These are phyloP conservation scores for Calyptomena viridis DNA, from an alignment of 2,113 vertebrate species.

Conservation along the genomic window DNA sequence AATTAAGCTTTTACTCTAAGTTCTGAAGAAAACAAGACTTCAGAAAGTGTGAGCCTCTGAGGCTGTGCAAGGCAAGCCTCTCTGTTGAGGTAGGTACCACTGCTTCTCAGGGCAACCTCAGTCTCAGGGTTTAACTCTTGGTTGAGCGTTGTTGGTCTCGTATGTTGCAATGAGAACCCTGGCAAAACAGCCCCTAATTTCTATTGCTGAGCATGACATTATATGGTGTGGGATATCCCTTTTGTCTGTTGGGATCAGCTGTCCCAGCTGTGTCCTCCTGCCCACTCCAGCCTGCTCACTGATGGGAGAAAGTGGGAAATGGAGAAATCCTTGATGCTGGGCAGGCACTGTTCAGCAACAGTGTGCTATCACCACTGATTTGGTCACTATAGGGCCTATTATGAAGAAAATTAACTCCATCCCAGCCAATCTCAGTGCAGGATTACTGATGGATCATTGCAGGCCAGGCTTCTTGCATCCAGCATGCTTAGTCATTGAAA, in stretches of 20 bases:
- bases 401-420: background rate
- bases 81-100: fast-evolving
- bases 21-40: background rate
- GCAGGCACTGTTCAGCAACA: background rate
- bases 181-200: background rate
- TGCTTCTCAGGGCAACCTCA: background rate
- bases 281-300: background rate
- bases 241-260: background rate
- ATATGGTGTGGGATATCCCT: background rate
- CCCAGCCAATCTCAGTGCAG: background rate
- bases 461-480: background rate
- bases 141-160: background rate
- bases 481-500: background rate
- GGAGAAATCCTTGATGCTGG: background rate
- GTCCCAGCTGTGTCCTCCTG: background rate
- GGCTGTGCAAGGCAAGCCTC: background rate
- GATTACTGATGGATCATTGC: background rate
- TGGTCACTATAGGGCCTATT: background rate
- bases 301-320: background rate
- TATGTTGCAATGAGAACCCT: background rate
- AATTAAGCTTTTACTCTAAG: background rate
- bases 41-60: background rate
- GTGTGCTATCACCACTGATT: background rate
- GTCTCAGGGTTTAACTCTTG: background rate
- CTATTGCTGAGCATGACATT: background rate